Evolutionary conservation across 2,797 vertebrate genomes (phyloP).

Genomic region (Carapus acus): DNA sequence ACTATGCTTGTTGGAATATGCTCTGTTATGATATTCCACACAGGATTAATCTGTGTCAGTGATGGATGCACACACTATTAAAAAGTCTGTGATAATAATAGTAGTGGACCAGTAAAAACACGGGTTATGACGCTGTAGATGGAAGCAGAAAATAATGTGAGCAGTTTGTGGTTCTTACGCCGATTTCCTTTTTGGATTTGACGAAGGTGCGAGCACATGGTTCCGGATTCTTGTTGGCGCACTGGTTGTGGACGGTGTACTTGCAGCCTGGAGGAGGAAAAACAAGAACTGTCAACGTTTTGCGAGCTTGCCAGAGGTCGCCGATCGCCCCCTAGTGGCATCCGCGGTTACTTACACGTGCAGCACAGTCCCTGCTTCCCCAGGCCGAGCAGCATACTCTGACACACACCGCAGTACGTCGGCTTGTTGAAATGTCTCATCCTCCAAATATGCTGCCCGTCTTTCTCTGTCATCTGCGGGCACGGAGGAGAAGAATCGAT

Average conservation of each 20-base stretch:
- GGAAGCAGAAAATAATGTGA: neutral
- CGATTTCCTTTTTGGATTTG: conserved; percentile 78
- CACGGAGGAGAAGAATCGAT: neutral
- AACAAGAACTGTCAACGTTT: too few species aligned
- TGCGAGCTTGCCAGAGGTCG: conserved; percentile 8
- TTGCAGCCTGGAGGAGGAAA: conserved; percentile 83
- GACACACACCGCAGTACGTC: conserved; percentile 82
- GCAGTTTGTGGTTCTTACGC: conserved; percentile 69
- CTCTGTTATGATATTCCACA: too few species aligned
- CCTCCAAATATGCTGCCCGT: conserved; percentile 86
- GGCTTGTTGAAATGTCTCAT: conserved; percentile 85
- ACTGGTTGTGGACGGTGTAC: conserved; percentile 83
- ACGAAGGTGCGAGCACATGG: conserved; percentile 82
- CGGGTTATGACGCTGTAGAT: neutral
- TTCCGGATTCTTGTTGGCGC: conserved; percentile 79
- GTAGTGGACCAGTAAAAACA: neutral
- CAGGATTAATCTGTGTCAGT: too few species aligned
- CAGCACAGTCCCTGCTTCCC: conserved; percentile 87
- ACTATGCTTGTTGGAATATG: too few species aligned
- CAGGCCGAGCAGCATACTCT: conserved; percentile 78
- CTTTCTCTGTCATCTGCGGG: conserved; percentile 78
- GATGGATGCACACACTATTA: too few species aligned
- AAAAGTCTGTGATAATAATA: too few species aligned
- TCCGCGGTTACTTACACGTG: conserved; percentile 71
- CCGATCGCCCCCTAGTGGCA: conserved; percentile 49